Evolutionary conservation across 2,113 vertebrate species (phyloP), one percentile per base, ranked within the genome.

Genomic region (Notarius quadriscutis): DNA sequence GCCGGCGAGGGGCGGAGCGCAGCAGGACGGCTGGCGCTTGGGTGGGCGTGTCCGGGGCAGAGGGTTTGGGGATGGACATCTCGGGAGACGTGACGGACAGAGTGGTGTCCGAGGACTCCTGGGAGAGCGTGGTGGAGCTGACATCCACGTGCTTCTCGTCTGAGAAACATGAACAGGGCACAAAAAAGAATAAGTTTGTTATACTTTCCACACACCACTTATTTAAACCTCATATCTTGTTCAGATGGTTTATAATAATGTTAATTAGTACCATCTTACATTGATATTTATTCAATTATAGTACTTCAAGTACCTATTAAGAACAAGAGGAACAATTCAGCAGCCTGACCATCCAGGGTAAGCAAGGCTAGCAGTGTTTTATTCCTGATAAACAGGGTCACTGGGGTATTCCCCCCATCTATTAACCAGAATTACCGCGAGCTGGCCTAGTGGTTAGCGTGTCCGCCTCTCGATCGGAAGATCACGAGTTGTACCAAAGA

Each of bases 41-140:
- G n/a, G 17, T 58, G 78, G 92, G 86, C 85, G 79, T 27, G 74
- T 96, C 95, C 2, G 78, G 34, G 14, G 86, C 5, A 0, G 85
- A n/a, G 14, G 90, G 88, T 67, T 96, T 96, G 0, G 95, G 93
- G 72, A 89, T 92, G 7, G 87, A 20, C 14, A 91, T 62, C 41
- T 95, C 95, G 1, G 93, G 91, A 14, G 93, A 87, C 0, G 92
- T 93, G 85, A 94, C 87, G 79, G 93, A 96, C 94, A 83, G 90
- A 60, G 91, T 82, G 80, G 91, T 83, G 80, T 95, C 95, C 0
- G 94, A 91, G 9, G 93, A 92, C 83, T 95, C 94, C 15, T 90
- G 91, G 2, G 90, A 91, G 53, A 92, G 91, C 53, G 92, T 72
- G 30, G 60, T 89, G 7, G 90, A 41, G 77, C 22, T 65, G 50